A percentile compares a stretch with the other conserved stretches of the same genome.
phyloP scores from a whole-genome alignment of 2,113 vertebrate species.

The Menura novaehollandiae region DNA sequence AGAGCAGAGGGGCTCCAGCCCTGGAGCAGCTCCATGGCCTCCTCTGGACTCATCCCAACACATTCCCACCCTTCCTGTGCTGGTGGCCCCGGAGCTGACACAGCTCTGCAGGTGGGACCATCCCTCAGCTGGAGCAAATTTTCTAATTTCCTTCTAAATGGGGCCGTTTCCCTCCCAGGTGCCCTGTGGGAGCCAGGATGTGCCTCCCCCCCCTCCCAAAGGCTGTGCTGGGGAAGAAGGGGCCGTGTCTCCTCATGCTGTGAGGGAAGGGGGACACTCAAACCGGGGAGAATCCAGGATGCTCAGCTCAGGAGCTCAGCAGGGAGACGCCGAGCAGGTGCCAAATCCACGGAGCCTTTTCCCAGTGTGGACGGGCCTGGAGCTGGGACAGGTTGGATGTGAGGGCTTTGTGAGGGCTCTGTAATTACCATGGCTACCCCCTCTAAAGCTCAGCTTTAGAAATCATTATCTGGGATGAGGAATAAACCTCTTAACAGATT shows the following conservation, averaged over 20 bases:
- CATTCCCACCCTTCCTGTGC: too few relatives aligned
- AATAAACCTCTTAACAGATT: background rate
- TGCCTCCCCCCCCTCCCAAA: background rate
- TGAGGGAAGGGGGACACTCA: too few relatives aligned
- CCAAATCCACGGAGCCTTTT: rapidly evolving
- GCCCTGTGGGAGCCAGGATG: background rate
- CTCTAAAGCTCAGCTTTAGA: background rate
- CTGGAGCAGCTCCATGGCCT: background rate
- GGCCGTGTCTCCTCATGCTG: rapidly evolving
- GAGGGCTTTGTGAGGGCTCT: background rate
- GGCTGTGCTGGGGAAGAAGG: too few relatives aligned
- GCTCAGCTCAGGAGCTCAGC: background rate
- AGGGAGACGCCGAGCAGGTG: rapidly evolving
- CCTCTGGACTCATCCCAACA: background rate
- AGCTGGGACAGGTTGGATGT: background rate
- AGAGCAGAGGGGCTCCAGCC: background rate
- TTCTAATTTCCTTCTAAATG: background rate
- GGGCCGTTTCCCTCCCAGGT: background rate
- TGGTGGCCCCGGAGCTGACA: background rate
- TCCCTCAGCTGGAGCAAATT: background rate
- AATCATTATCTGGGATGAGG: constrained; percentile 16
- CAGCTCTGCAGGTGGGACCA: background rate
- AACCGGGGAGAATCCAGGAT: rapidly evolving
- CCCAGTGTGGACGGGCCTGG: rapidly evolving
- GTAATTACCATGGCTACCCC: background rate